These are phyloP conservation scores for Haliclona indistincta DNA, from an alignment of 37 sponge, comb jelly and placozoan species.

Conservation along the genomic window DNA sequence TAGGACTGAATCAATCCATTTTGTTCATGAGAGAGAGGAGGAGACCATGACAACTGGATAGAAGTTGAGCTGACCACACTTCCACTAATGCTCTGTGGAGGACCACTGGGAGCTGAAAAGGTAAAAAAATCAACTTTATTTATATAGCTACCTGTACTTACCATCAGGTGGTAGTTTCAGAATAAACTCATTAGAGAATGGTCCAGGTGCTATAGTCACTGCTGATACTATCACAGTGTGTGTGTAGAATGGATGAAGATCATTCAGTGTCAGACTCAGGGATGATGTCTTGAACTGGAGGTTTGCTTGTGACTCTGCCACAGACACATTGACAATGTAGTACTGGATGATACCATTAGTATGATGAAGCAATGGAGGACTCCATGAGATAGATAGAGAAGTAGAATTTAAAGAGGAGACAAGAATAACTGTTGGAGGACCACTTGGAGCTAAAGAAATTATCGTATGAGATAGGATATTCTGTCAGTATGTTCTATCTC, in stretches of 20 bases:
- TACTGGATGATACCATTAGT: neutral
- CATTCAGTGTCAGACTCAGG: neutral
- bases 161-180: neutral
- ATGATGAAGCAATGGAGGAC: neutral
- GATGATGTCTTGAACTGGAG: neutral
- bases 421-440: neutral
- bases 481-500: neutral
- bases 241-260: neutral
- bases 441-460: neutral
- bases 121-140: neutral
- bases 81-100: slow-evolving; percentile 3
- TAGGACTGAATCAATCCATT: slow-evolving; percentile 34
- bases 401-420: neutral
- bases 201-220: slow-evolving; percentile 19
- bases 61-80: neutral
- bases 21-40: neutral
- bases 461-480: neutral
- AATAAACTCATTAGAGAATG: neutral
- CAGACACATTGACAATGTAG: neutral
- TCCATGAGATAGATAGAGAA: neutral
- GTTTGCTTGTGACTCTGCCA: neutral
- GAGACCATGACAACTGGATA: slow-evolving; percentile 8
- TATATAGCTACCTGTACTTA: neutral
- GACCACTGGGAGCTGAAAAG: slow-evolving; percentile 2
- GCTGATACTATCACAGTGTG: slow-evolving; percentile 13